Evolutionary conservation across 2,797 vertebrate species (phyloP), one percentile per base, ranked within the genome.

Genomic region (Hippoglossus hippoglossus): DNA sequence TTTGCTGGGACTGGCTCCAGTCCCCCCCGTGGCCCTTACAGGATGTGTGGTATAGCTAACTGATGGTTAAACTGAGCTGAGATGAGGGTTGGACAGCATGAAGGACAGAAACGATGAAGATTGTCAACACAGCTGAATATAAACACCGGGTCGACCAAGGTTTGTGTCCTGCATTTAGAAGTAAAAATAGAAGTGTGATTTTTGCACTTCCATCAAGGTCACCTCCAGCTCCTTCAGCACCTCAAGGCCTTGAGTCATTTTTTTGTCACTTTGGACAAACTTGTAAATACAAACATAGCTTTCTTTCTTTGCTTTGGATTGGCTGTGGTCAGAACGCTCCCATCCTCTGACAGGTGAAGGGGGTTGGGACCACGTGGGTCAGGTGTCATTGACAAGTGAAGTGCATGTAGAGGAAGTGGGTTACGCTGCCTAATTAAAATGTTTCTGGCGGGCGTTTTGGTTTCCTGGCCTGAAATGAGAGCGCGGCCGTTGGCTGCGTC

Each of bases 401-500:
- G 31, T 46, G 25, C 28, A 62, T 46, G 59, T 28, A 52, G 18
- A 21, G 28, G 41, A 58, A 39, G 54, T 34, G 6, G 24, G 16
- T 19, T 26, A 9, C 5, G 6, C 44, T 2, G 28, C 8, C 71
- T 67, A 58, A 76, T 85, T 71, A 36, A 76, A 73, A 77, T 60
- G 59, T 80, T 60, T 57, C 58, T 63, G 72, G 36, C 64, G 19
- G 25, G 39, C 44, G 36, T 50, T 62, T 47, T 19, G 53, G 15
- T 58, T 63, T 67, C 57, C 61, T 63, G 78, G 67, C 71, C 13
- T 28, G 67, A 80, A 47, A 51, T 31, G 65, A 67, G 53, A 53
- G 24, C n/a, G 46, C 7, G 41, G 13, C 19, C 52, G 53, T 73
- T 69, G 72, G 64, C 71, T 51, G 39, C 28, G 51, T 53, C 51